Conservation (phyloP, 2,888 invertebrate species). For the Thereva unica region DNA sequence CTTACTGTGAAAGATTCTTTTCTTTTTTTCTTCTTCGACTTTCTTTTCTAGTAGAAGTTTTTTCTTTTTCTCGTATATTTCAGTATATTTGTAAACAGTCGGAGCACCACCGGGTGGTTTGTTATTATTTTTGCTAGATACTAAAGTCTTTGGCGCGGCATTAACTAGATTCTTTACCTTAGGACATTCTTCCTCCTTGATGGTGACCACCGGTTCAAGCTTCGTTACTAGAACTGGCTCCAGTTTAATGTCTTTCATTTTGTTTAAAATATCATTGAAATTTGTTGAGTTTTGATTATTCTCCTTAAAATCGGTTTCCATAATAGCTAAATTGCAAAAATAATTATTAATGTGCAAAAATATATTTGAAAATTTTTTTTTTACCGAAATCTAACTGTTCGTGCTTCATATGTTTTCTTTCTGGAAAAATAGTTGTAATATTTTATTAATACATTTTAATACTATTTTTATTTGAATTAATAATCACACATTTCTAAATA, state of each 20-base stretch:
- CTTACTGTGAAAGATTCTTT: conserved; percentile 52
- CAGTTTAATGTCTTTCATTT: background rate
- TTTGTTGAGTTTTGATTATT: conserved; percentile 33
- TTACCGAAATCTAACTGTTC: conserved; percentile 31
- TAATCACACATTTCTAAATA: background rate
- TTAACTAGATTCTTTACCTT: conserved; percentile 4
- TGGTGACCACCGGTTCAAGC: background rate
- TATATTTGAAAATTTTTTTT: no score
- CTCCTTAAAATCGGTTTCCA: no score
- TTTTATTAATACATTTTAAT: background rate
- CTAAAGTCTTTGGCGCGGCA: conserved; percentile 15
- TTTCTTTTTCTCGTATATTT: conserved; percentile 50
- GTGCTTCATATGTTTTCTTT: conserved; percentile 43
- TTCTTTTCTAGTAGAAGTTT: conserved; percentile 46
- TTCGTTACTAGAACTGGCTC: background rate
- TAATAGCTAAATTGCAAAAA: no score
- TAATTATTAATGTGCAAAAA: no score
- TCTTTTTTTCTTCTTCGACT: conserved; percentile 51
- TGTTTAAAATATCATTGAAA: conserved; percentile 15
- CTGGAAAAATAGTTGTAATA: no score
- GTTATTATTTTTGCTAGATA: conserved; percentile 6
- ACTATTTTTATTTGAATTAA: background rate
- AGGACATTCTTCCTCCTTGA: background rate
- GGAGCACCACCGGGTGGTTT: conserved; percentile 42
- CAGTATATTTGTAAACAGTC: conserved; percentile 49